These are phyloP conservation scores for Orthonychiurus folsomi DNA, from an alignment of 2,888 invertebrate species.

Conservation along the genomic window DNA sequence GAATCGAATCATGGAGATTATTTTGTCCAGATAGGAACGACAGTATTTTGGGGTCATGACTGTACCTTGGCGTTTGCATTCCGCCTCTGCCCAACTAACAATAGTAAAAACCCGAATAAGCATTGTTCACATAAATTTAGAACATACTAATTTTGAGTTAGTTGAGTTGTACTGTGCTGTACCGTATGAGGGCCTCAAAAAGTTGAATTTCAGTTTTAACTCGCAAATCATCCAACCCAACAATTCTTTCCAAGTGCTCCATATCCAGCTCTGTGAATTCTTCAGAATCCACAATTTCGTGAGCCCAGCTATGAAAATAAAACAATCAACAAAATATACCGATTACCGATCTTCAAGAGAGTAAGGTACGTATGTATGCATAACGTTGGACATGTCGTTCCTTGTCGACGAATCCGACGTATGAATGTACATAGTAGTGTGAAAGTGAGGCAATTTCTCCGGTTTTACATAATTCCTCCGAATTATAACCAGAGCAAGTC, in stretches of 20 bases:
- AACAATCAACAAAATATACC: neutral
- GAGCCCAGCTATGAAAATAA: conserved; percentile 2
- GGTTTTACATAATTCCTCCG: no score
- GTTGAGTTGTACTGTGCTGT: neutral
- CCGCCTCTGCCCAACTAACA: conserved; percentile 8
- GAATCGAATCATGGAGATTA: conserved; percentile 4
- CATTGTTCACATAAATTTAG: neutral
- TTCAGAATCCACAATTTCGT: neutral
- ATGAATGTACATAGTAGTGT: no score
- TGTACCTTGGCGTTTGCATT: neutral
- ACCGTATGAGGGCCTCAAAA: conserved; percentile 4
- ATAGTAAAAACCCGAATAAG: neutral
- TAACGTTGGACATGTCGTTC: no score
- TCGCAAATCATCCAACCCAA: neutral
- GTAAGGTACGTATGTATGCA: no score
- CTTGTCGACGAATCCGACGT: no score
- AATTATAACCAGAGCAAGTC: no score
- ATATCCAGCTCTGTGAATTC: neutral
- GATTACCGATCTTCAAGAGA: neutral
- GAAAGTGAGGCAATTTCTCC: no score
- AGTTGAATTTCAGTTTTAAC: conserved; percentile 4
- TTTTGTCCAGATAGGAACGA: neutral
- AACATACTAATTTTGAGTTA: neutral
- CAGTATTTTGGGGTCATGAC: neutral
- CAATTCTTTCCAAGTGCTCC: neutral